Base-by-base conservation (phyloP, 2,888 invertebrate genomes). In the Lycia hirtaria region DNA sequence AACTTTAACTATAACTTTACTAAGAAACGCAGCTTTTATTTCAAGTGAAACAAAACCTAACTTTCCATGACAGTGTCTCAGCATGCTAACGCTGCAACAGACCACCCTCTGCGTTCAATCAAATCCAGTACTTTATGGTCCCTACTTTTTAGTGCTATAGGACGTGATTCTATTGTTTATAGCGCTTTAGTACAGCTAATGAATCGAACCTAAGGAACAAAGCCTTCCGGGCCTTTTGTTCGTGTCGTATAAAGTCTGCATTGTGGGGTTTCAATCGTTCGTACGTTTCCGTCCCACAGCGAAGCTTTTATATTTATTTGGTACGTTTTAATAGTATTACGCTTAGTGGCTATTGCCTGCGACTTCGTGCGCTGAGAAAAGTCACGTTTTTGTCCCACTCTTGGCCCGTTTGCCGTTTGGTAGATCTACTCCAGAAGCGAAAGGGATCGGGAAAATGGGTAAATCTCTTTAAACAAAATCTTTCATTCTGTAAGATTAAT, bases 181-280 rank as follows among this genome's bases (percentile, higher is more conserved):
- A 26, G 26, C 1, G n/a, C 38, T 49, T 28, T 38, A 22, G 30
- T 22, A n/a, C 48, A 17, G 35, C 26, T 43, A 52, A 43, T 52
- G 33, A 52, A 43, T 28, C 10, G 9, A 14, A 19, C 43, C 26
- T 43, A 52, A 51, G 9, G 19, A 19, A 52, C 26, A 52, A 52
- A 51, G 35, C 19, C 9, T 7, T 19, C 12, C 41, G 14, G 45
- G 35, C 22, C 22, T 17, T 38, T 20, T 4, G 22, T 22, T 22
- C 22, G n/a, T 14, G 3, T 30, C n/a, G 12, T 12, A 30, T 22
- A 38, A 38, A 38, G 17, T 17, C 22, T 17, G 5, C 17, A 10
- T 41, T 26, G 41, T 41, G n/a, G 2, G 41, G 10, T 26, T 26
- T 26, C 41, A 26, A 40, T 41, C 41, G 12, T 15, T 5, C 12